phyloP scores from a whole-genome alignment of 92 coral and sea anemone species.

The Umimayanthus kanabou region DNA sequence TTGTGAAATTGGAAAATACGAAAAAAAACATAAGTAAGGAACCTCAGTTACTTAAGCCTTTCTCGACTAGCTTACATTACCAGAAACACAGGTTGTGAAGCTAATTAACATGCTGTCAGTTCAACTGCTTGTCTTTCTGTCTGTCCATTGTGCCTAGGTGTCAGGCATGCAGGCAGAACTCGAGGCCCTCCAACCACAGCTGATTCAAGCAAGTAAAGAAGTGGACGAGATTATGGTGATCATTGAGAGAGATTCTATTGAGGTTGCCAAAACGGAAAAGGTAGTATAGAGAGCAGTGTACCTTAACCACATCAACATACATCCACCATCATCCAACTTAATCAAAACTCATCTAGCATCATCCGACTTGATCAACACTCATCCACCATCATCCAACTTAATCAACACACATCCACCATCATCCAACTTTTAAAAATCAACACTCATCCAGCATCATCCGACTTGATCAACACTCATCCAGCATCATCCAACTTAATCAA shows the following conservation, averaged over 20 bases:
- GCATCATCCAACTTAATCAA: no score
- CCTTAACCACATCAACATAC: background rate
- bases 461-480: no score
- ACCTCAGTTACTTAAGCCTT: background rate
- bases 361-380: no score
- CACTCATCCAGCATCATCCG: background rate
- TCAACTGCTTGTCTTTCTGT: background rate
- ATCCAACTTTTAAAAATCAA: background rate
- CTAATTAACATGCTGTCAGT: background rate
- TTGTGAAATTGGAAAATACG: background rate
- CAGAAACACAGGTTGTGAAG: background rate
- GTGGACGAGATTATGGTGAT: slow-evolving; percentile 99
- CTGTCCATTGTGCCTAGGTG: slow-evolving; percentile 52
- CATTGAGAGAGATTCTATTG: slow-evolving; percentile 95
- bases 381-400: no score
- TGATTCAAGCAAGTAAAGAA: slow-evolving; percentile 95
- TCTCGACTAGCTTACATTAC: background rate
- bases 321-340: background rate
- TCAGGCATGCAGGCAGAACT: slow-evolving; percentile 95
- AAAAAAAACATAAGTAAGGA: background rate
- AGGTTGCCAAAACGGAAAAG: slow-evolving; percentile 98
- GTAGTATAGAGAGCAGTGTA: slow-evolving; percentile 33
- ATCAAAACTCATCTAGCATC: background rate
- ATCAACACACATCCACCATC: background rate
- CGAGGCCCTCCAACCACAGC: slow-evolving; percentile 97